These are phyloP conservation scores for Volucella zonaria DNA, from an alignment of 2,888 invertebrate genomes.

Conservation along the genomic window DNA sequence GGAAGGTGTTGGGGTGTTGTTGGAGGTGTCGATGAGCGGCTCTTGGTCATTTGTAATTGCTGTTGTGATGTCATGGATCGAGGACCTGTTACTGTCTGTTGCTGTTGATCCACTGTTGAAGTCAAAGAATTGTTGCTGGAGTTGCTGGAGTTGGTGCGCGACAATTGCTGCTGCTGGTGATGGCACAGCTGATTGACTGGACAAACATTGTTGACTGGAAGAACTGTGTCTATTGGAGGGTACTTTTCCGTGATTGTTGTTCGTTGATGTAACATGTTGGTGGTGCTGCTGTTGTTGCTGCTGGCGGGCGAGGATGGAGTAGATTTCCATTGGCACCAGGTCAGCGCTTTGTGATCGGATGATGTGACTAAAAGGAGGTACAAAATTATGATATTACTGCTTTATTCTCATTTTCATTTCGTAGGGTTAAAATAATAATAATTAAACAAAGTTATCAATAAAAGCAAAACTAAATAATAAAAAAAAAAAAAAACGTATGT, in stretches of 20 bases:
- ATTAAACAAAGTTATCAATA: conserved; percentile 8
- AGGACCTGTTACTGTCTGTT: conserved; percentile 56
- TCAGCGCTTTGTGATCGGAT: conserved; percentile 80
- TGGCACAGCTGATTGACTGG: conserved; percentile 77
- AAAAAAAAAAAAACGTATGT: conserved; percentile 35
- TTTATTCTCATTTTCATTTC: background rate
- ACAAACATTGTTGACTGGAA: conserved; percentile 77
- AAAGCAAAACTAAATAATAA: conserved; percentile 23
- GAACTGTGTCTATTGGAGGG: conserved; percentile 77
- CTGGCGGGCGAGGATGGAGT: conserved; percentile 76
- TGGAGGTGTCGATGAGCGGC: conserved; percentile 76
- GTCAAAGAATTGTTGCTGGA: conserved; percentile 73
- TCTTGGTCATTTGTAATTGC: conserved; percentile 55
- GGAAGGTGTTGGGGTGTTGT: conserved; percentile 67
- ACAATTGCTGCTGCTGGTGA: conserved; percentile 75
- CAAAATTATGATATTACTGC: conserved; percentile 33
- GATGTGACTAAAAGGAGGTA: conserved; percentile 76
- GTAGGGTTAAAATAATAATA: conserved; percentile 6
- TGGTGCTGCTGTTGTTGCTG: conserved; percentile 62
- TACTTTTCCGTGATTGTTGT: conserved; percentile 75
- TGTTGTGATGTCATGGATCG: conserved; percentile 61
- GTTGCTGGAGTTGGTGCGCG: conserved; percentile 71
- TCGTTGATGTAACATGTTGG: conserved; percentile 55
- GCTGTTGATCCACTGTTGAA: conserved; percentile 63
- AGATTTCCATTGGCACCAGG: conserved; percentile 79